Conservation (phyloP, 2,797 vertebrate genomes). For the Ciconia nigra region DNA sequence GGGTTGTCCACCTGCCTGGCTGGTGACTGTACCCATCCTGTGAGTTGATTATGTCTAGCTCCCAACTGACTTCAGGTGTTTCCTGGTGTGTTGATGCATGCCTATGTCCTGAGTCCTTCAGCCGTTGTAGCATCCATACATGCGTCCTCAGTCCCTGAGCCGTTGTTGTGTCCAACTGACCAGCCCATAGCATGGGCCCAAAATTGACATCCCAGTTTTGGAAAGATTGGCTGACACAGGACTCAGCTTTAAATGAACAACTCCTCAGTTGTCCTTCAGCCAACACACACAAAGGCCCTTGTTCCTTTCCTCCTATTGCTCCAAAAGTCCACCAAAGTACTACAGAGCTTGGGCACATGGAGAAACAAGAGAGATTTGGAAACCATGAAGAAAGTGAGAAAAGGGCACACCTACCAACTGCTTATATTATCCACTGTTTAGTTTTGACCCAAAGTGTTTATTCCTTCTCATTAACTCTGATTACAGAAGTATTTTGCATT, state of each 20-base stretch:
- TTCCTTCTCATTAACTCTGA: background rate
- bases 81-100: background rate
- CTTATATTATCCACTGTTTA: background rate
- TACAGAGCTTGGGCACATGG: background rate
- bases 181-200: too few relatives aligned
- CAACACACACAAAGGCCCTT: background rate
- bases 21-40: background rate
- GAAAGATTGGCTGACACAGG: background rate
- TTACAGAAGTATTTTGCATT: background rate
- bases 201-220: background rate
- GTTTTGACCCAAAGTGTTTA: background rate
- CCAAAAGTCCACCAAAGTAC: background rate
- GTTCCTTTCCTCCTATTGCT: background rate
- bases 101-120: background rate
- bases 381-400: background rate
- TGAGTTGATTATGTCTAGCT: background rate
- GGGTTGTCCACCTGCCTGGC: background rate
- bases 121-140: accelerated
- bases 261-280: background rate
- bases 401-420: background rate
- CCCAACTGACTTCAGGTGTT: background rate
- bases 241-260: background rate
- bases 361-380: background rate
- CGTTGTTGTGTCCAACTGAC: background rate
- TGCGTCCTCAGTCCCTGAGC: background rate